These are phyloP conservation scores for Octomys mimax DNA, from an alignment of 2,797 vertebrate genomes.

Conservation along the genomic window DNA sequence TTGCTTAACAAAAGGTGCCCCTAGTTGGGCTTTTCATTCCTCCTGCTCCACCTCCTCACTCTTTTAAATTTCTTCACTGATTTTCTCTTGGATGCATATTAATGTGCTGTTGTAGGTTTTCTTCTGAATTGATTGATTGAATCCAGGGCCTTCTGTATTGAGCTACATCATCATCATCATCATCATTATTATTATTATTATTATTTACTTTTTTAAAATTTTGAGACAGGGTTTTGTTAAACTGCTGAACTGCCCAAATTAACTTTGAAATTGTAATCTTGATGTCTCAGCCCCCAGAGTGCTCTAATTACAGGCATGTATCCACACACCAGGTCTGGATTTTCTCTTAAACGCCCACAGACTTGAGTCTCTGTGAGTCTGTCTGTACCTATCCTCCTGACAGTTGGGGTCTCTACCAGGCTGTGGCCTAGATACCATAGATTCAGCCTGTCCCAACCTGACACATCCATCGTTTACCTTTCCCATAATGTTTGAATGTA, in stretches of 20 bases:
- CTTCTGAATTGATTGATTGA: neutral
- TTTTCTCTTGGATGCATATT: neutral
- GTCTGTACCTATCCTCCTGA: accelerated
- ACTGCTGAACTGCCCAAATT: neutral
- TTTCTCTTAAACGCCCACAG: neutral
- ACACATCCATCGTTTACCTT: neutral
- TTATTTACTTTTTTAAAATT: neutral
- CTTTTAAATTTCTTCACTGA: neutral
- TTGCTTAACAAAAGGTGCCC: neutral
- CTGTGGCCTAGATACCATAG: neutral
- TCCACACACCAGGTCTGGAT: neutral
- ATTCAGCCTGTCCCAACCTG: neutral
- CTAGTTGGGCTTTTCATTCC: neutral
- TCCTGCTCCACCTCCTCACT: neutral
- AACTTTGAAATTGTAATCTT: neutral
- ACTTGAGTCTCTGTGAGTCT: neutral
- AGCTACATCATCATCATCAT: neutral
- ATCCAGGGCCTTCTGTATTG: neutral
- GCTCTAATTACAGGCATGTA: neutral
- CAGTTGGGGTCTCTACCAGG: neutral
- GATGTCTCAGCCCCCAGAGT: neutral
- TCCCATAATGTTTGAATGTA: neutral
- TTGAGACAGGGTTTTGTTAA: neutral
- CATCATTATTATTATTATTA: neutral
- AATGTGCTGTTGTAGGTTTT: neutral